Base-by-base conservation (phyloP, 1,140 invertebrate species). In the Calephelis nemesis region DNA sequence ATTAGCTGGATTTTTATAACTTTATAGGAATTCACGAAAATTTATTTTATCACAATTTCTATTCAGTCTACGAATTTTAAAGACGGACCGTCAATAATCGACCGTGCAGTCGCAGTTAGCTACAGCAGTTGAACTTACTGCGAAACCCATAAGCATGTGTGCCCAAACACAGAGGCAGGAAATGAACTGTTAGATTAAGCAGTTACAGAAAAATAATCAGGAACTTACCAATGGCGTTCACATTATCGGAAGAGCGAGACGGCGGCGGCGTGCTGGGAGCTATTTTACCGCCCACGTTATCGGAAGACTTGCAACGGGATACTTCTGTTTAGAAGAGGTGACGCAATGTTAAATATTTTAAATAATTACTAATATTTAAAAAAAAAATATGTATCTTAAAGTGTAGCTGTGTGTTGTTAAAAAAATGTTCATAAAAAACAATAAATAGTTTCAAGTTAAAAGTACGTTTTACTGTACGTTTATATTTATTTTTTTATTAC, bases 281-380 rank as follows among this genome's bases (percentile, higher is more conserved):
- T 2, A 81, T 68, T 40, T 84, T 87, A 7, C 68, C 72, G 30
- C 88, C 88, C 62, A 91, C 88, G 71, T 91, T 85, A 69, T 91
- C 88, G 48, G 88, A 84, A 69, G 88, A 91, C 75, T 91, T 91
- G 82, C 87, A 91, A 47, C 88, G 88, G n/a, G 87, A 91, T 60
- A 91, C 88, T 75, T 91, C 88, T 87, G 74, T 58, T 69, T 40
- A 60, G 52, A 48, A 42, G 30, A 30, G 4, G 4, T 30, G 4
- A 50, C n/a, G 49, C 40, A 19, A 19, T 47, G 48, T 54, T 30
- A 30, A 30, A 30, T 30, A 30, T 4, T 30, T 30, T 30, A 30
- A 30, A 4, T 30, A 30, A 30, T 30, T 30, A 30, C 30, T 30
- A 30, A 30, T 30, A 30, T 39, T 40, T 60, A 60, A 60, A 12